These are phyloP conservation scores for Tanytarsus gracilentus DNA, from an alignment of 2,888 invertebrate species.

Conservation along the genomic window DNA sequence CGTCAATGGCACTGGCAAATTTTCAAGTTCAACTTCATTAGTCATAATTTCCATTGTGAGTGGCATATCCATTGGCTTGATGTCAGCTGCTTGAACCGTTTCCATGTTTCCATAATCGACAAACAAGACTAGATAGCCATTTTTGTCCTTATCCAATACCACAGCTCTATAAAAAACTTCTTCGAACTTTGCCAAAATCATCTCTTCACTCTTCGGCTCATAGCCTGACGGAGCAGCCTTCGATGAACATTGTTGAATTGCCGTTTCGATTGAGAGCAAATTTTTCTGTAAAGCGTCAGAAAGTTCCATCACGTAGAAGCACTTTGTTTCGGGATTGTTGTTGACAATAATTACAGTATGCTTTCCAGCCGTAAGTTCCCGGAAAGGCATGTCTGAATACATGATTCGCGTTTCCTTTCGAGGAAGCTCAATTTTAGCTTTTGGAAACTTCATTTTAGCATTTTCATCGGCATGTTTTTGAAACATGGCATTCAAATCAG, in stretches of 20 bases:
- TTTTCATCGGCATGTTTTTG: no score
- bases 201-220: not conserved
- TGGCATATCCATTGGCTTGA: not conserved
- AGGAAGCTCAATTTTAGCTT: no score
- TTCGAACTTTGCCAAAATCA: conserved; percentile 1
- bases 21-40: not conserved
- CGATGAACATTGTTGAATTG: not conserved
- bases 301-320: no score
- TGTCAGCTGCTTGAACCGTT: not conserved
- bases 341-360: no score
- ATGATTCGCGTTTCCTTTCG: no score
- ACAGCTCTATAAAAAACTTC: conserved; percentile 5
- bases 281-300: not conserved
- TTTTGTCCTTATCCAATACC: not conserved
- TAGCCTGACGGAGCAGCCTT: not conserved
- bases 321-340: no score
- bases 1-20: not conserved
- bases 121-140: not conserved
- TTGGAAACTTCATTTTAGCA: no score
- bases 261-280: not conserved
- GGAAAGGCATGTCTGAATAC: no score
- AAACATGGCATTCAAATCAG: no score
- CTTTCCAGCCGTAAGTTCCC: no score
- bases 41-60: not conserved
- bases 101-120: not conserved